These are phyloP conservation scores for Itoplectis maculator DNA, from an alignment of 2,888 invertebrate species.

Conservation along the genomic window DNA sequence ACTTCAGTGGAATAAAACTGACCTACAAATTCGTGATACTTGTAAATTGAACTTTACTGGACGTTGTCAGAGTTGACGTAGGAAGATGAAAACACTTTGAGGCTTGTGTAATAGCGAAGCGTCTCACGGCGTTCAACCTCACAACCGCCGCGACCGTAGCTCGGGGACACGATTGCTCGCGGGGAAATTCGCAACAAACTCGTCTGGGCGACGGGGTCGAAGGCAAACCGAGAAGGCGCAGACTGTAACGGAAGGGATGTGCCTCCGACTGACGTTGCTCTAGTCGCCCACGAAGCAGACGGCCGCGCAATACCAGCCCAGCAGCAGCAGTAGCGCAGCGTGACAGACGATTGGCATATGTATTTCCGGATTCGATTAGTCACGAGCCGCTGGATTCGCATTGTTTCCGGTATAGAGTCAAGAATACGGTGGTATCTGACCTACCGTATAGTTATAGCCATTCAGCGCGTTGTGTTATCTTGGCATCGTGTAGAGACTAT, in stretches of 20 bases:
- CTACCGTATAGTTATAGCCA: conserved; percentile 8
- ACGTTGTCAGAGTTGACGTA: neutral
- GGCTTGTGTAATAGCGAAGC: neutral
- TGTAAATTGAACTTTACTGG: neutral
- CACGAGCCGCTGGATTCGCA: conserved; percentile 68
- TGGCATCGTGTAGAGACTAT: neutral
- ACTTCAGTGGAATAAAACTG: too few relatives aligned
- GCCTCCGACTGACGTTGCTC: neutral
- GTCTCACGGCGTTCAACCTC: neutral
- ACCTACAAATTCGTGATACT: neutral
- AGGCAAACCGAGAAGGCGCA: conserved; percentile 36
- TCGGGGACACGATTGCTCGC: conserved; percentile 5
- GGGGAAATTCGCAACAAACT: conserved; percentile 41
- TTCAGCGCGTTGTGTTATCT: conserved; percentile 7
- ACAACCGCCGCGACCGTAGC: neutral
- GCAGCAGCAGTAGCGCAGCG: conserved; percentile 44
- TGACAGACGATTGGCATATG: conserved; percentile 76
- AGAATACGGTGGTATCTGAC: conserved; percentile 47
- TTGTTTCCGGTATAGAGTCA: conserved; percentile 57
- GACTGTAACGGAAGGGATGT: conserved; percentile 29
- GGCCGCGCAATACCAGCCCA: conserved; percentile 49
- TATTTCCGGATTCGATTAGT: conserved; percentile 76
- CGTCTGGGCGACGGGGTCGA: conserved; percentile 9
- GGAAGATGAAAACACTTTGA: neutral
- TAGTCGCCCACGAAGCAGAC: conserved; percentile 44